phyloP scores from a whole-genome alignment of 37 sponge, comb jelly and placozoan genomes.

The Agelas oroides region DNA sequence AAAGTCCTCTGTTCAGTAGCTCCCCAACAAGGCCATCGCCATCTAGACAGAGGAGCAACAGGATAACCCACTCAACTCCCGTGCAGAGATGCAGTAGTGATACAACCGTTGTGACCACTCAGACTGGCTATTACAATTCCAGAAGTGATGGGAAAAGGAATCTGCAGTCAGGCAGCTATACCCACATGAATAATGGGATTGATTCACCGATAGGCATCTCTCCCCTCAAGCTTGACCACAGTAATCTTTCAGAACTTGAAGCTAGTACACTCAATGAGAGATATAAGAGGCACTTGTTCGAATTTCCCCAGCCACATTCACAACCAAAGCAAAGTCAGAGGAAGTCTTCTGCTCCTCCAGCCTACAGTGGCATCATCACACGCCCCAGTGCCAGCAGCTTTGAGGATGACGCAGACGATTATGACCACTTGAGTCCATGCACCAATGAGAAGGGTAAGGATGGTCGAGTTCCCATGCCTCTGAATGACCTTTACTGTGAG shows the following conservation, averaged over 20 bases:
- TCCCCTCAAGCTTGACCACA: conserved; percentile 32
- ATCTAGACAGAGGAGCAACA: no score
- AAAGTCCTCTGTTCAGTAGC: no score
- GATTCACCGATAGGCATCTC: no score
- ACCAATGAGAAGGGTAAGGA: not conserved
- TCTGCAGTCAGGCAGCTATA: no score
- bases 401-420: conserved; percentile 36
- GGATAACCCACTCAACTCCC: not conserved
- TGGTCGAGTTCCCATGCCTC: not conserved
- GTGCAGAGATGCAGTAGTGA: not conserved
- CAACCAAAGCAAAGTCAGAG: not conserved
- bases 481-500: not conserved
- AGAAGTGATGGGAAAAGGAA: no score
- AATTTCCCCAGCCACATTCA: conserved; percentile 18
- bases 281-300: conserved; percentile 8
- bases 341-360: not conserved
- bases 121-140: no score
- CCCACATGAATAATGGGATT: no score
- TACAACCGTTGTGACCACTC: not conserved
- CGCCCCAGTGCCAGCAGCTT: not conserved
- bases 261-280: conserved; percentile 34
- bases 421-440: conserved; percentile 36
- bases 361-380: not conserved
- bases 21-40: no score
- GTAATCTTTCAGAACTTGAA: conserved; percentile 38